phyloP scores from a whole-genome alignment of 2,797 vertebrate genomes.

The Sphaeramia orbicularis region DNA sequence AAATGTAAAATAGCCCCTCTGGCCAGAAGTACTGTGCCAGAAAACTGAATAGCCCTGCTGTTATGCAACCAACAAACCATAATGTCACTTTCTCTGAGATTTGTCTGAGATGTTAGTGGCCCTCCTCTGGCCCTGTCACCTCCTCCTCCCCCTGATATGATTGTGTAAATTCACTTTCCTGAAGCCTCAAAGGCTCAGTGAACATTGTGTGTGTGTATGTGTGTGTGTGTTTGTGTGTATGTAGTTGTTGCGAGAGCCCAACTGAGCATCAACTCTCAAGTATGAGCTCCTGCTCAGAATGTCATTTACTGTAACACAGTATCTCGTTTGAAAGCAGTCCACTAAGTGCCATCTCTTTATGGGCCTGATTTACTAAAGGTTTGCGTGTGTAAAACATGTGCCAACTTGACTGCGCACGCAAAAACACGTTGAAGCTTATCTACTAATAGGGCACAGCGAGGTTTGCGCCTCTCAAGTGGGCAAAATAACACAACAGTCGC shows the following conservation, averaged over 20 bases:
- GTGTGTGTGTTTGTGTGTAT: too few species aligned
- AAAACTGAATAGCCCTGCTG: conserved; percentile 28
- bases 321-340: neutral
- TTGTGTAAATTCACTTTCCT: conserved; percentile 66
- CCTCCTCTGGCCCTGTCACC: conserved; percentile 27
- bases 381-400: too few species aligned
- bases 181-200: conserved; percentile 27
- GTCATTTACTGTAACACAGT: conserved; percentile 27
- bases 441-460: too few species aligned
- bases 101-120: conserved; percentile 55
- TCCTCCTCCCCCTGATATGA: conserved; percentile 43
- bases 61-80: conserved; percentile 69
- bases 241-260: conserved; percentile 13
- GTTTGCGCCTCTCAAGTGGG: too few species aligned
- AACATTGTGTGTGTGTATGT: conserved; percentile 5
- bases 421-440: too few species aligned
- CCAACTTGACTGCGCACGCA: too few species aligned
- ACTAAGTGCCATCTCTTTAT: neutral
- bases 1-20: conserved; percentile 69
- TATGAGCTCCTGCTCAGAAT: conserved; percentile 21
- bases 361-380: too few species aligned
- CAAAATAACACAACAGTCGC: too few species aligned
- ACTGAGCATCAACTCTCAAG: conserved; percentile 28
- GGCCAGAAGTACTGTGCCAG: conserved; percentile 47
- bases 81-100: conserved; percentile 64